These are phyloP conservation scores for Caenorhabditis latens DNA, from an alignment of 1,140 invertebrate genomes.

Conservation along the genomic window DNA sequence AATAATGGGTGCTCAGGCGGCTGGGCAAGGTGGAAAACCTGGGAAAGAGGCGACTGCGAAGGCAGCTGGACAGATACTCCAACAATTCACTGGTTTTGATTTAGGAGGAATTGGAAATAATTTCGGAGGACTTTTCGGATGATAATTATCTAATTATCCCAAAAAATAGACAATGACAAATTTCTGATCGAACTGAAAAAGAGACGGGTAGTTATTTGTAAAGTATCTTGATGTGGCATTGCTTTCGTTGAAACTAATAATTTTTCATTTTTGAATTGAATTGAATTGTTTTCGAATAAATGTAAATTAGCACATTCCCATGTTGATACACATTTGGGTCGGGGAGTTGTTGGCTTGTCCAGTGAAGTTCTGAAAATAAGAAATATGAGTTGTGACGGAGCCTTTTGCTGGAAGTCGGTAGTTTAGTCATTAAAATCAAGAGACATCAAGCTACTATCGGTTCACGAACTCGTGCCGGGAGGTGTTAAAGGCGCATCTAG, in stretches of 20 bases:
- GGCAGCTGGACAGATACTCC: conserved; percentile 59
- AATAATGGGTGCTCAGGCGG: conserved; percentile 55
- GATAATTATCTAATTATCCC: not conserved
- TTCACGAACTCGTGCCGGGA: too few species aligned
- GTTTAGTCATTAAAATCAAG: too few species aligned
- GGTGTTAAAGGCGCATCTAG: too few species aligned
- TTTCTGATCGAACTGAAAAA: not conserved
- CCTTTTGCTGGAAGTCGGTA: not conserved
- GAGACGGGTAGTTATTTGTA: conserved; percentile 27
- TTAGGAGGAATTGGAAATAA: conserved; percentile 50
- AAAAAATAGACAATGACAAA: conserved; percentile 12
- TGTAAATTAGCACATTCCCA: conserved; percentile 28
- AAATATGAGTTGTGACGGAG: not conserved
- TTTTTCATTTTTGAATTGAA: not conserved
- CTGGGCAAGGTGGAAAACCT: conserved; percentile 49
- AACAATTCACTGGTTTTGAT: conserved; percentile 59
- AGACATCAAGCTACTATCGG: too few species aligned
- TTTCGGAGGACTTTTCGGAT: conserved; percentile 58
- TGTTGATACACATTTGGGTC: conserved; percentile 36
- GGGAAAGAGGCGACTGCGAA: conserved; percentile 52
- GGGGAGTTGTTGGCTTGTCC: conserved; percentile 6
- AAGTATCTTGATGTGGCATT: conserved; percentile 45
- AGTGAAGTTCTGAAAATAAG: conserved; percentile 16
- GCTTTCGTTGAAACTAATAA: conserved; percentile 42
- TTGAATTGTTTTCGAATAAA: not conserved